Conservation (phyloP, 2,888 invertebrate genomes). For the Oscheius sp. region DNA sequence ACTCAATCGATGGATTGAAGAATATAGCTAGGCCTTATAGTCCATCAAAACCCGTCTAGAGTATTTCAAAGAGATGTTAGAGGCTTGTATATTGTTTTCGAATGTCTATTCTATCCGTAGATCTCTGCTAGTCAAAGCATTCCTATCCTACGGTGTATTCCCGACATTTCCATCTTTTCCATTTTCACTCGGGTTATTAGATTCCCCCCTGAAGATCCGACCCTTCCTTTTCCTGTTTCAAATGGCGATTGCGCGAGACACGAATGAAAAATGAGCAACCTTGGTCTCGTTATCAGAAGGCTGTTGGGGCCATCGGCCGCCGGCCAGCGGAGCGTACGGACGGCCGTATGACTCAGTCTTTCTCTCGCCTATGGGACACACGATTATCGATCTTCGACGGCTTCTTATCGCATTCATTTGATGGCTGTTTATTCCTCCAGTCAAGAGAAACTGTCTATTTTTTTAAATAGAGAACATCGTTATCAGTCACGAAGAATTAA, state of each 20-base stretch:
- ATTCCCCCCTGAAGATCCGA: background rate
- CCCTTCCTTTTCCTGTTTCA: background rate
- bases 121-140: background rate
- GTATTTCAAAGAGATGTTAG: too few species aligned
- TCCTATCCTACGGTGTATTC: conserved; percentile 18
- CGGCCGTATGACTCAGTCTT: conserved; percentile 3
- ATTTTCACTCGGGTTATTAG: conserved; percentile 7
- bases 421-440: too few species aligned
- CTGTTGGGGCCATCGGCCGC: background rate
- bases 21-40: background rate
- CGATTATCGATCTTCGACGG: conserved; percentile 17
- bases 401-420: conserved; percentile 22
- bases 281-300: conserved; percentile 25
- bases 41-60: background rate
- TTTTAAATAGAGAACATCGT: background rate
- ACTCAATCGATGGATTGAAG: conserved; percentile 49
- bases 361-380: background rate
- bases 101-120: conserved; percentile 6
- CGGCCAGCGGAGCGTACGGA: background rate
- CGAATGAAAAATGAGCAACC: conserved; percentile 18
- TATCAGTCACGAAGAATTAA: too few species aligned
- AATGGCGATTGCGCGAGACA: too few species aligned
- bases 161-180: background rate
- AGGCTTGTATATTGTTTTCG: too few species aligned
- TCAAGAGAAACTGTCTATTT: too few species aligned